Evolutionary conservation across 2,113 vertebrate species (phyloP).

Genomic region (Sylvietta virens): DNA sequence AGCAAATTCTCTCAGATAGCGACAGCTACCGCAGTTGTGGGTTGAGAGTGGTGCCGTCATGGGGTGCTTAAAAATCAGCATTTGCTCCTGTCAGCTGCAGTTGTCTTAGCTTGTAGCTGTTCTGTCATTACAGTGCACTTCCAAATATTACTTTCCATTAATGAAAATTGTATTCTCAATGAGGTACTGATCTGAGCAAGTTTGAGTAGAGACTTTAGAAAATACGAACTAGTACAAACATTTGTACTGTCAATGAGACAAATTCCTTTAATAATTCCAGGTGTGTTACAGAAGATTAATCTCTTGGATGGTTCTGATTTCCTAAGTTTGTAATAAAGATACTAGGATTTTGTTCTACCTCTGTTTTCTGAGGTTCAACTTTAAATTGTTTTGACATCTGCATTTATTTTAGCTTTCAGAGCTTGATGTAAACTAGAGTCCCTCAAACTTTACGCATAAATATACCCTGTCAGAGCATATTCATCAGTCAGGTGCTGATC

Average conservation of each 20-base stretch:
- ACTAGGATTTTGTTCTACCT: neutral
- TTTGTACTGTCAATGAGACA: neutral
- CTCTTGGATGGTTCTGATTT: neutral
- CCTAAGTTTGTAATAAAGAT: neutral
- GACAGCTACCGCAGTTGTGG: neutral
- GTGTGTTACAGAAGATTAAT: neutral
- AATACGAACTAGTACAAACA: neutral
- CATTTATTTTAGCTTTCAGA: neutral
- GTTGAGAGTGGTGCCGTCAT: neutral
- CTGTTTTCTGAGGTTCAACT: neutral
- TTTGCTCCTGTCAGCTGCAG: neutral
- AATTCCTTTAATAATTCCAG: neutral
- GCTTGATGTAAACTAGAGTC: neutral
- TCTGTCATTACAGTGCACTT: neutral
- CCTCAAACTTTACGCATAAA: neutral
- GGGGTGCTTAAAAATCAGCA: neutral
- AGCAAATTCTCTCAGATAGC: neutral
- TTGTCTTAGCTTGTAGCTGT: neutral
- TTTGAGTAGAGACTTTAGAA: neutral
- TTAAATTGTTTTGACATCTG: neutral
- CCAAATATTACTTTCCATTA: neutral
- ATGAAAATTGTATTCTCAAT: neutral
- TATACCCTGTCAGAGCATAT: neutral
- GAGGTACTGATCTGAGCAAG: neutral
- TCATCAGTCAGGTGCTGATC: neutral